Evolutionary conservation across 1,140 invertebrate species (phyloP), one percentile per base, ranked within the genome.

Genomic region (Berghia stephanieae): DNA sequence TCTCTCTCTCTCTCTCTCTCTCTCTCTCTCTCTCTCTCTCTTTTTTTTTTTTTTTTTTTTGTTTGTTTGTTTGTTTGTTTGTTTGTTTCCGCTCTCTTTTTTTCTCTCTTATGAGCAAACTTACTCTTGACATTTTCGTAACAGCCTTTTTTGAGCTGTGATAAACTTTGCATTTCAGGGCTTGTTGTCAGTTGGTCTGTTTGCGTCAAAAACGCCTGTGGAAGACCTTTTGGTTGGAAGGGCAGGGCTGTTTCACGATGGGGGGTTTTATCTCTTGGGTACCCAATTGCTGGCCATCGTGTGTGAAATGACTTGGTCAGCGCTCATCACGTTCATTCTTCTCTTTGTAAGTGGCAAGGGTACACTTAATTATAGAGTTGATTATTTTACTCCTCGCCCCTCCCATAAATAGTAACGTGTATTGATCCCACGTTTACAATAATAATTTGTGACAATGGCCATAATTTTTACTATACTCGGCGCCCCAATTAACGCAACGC

Each of bases 121-220:
- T 5, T 8, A 71, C 34, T 13, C 1, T 73, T 24, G 8, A 31
- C 55, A 34, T n/a, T n/a, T n/a, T n/a, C n/a, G n/a, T n/a, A n/a
- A n/a, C n/a, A n/a, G n/a, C n/a, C n/a, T n/a, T n/a, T n/a, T n/a
- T n/a, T n/a, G n/a, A n/a, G n/a, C n/a, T n/a, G n/a, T n/a, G n/a
- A n/a, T n/a, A n/a, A n/a, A 27, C 34, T 46, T 24, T 70, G 34
- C 42, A 49, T 42, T 92, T 78, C 91, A 92, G 94, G 94, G 95
- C 13, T 93, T 98, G 44, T 80, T 98, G 16, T 94, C 95, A 0
- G 95, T 98, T 8, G 96, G 95, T 0, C 90, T 98, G 0, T 97
- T 98, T 87, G 95, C 95, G n/a, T 93, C 96, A 79, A 92, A 95
- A 88, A 96, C 96, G 21, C 86, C 92, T 66, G 93, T 95, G 0